phyloP scores from a whole-genome alignment of 2,797 vertebrate genomes.

The Alfaro cultratus region DNA sequence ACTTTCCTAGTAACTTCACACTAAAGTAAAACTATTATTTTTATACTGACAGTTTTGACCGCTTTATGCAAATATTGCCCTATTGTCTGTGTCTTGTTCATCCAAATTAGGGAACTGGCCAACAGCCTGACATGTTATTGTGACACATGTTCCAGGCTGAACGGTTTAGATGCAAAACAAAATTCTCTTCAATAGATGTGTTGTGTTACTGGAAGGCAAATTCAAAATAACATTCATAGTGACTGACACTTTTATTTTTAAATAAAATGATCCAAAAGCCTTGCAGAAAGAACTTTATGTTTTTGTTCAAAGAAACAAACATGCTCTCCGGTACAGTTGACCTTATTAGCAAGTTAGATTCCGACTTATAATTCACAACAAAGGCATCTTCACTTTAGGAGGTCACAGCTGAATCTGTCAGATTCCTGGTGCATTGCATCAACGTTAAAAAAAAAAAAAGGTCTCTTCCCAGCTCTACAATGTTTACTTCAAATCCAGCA shows the following conservation, averaged over 20 bases:
- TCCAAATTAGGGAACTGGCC: conserved; percentile 5
- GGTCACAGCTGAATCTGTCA: not conserved
- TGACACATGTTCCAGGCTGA: not conserved
- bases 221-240: not conserved
- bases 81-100: not conserved
- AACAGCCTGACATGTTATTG: not conserved
- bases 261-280: not conserved
- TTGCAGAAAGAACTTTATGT: not conserved
- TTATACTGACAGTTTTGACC: not conserved
- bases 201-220: not conserved
- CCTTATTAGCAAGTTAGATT: not conserved
- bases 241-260: not conserved
- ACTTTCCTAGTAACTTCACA: not conserved
- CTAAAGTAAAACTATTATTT: conserved; percentile 9
- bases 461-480: not conserved
- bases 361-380: not conserved
- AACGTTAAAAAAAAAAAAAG: not conserved
- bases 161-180: not conserved
- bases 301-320: not conserved
- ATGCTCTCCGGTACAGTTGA: no score
- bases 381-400: not conserved
- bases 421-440: not conserved
- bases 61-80: conserved; percentile 6
- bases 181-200: not conserved
- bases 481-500: not conserved